Base-by-base conservation (phyloP, 1,140 invertebrate genomes). In the Phortica variegata region DNA sequence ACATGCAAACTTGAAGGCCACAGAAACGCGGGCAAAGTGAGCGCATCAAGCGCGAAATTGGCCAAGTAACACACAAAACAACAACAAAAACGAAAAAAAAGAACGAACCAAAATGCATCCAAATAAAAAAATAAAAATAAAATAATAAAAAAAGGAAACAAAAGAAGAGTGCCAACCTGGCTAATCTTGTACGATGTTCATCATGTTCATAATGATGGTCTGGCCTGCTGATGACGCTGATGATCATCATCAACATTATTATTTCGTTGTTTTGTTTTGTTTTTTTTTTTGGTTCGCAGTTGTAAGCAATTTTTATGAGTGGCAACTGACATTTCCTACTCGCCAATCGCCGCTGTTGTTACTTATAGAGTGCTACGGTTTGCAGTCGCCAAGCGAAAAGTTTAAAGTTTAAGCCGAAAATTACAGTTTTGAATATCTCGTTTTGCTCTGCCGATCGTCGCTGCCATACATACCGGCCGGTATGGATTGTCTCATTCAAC, bases 281-380 rank as follows among this genome's bases (percentile, higher is more conserved):
- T n/a, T n/a, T n/a, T n/a, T n/a, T n/a, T n/a, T n/a, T n/a, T n/a
- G n/a, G n/a, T n/a, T n/a, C 40, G 52, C 49, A 56, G 62, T 54
- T 65, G 56, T 52, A 66, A 62, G 62, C 49, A 59, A 61, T 59
- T 66, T 63, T 63, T 63, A 63, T 63, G 61, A 63, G 60, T 66
- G 62, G 56, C 62, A 68, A 66, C 63, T 68, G 63, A 66, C 63
- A 68, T 68, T 68, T 68, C 63, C 63, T 68, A 62, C 60, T 57
- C 56, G 57, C 45, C 57, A 63, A 6, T 26, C 23, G 10, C 5
- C 23, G 23, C 23, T 26, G 23, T 5, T 10, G 23, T 26, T 10
- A 26, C 23, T 26, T 10, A 26, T 6, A 26, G 5, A 26, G 10
- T 26, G 23, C 23, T 26, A 26, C 23, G 10, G 10, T 26, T 38